Evolutionary conservation across 2,888 invertebrate species (phyloP).

Genomic region (Melitaea athalia): DNA sequence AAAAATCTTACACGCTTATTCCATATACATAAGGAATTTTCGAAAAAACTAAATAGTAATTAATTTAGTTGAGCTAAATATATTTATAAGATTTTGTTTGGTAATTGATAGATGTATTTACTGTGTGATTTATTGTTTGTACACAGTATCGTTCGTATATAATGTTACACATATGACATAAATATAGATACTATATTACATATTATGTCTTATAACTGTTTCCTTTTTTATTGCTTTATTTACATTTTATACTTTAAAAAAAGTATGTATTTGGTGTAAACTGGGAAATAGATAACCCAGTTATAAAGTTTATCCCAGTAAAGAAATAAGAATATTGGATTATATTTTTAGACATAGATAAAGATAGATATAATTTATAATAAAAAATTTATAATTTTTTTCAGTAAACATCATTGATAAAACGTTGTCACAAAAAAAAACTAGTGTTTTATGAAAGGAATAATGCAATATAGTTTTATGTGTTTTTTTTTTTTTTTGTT

Average conservation of each 20-base stretch:
- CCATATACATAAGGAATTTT: too few relatives aligned
- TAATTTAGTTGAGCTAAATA: too few relatives aligned
- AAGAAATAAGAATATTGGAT: background rate
- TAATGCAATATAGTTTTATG: conserved; percentile 35
- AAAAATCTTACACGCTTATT: too few relatives aligned
- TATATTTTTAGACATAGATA: background rate
- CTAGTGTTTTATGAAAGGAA: conserved; percentile 28
- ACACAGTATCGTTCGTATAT: conserved; percentile 14
- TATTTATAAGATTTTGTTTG: too few relatives aligned
- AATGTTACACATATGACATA: background rate
- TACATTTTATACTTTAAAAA: conserved; percentile 6
- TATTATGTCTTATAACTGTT: background rate
- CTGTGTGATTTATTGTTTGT: background rate
- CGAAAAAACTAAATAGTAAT: too few relatives aligned
- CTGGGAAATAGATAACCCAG: background rate
- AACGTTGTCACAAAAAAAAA: conserved; percentile 38
- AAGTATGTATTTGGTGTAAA: background rate
- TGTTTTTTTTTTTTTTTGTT: background rate
- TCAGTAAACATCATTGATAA: background rate
- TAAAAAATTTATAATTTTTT: background rate
- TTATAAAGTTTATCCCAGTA: background rate
- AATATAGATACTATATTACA: too few relatives aligned
- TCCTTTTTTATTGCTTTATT: conserved; percentile 28
- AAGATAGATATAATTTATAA: background rate
- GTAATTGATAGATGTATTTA: too few relatives aligned